Conservation (phyloP, 2,888 invertebrate genomes). For the Lampropteryx suffumata region DNA sequence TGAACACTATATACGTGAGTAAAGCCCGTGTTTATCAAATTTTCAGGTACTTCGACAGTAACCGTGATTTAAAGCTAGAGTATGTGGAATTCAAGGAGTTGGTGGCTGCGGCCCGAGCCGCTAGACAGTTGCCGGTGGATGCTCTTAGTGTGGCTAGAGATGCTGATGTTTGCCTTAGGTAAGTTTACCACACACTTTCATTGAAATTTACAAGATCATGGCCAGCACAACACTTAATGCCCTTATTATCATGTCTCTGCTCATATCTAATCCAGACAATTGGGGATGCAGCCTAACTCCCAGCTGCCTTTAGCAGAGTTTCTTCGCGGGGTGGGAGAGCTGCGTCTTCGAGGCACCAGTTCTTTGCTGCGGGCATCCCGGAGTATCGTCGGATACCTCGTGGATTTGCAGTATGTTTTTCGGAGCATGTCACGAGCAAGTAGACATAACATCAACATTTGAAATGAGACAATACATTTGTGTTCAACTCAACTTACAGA, state of each 20-base stretch:
- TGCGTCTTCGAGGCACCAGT: conserved; percentile 86
- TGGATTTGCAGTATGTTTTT: conserved; percentile 60
- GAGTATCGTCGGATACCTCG: conserved; percentile 55
- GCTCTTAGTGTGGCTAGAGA: conserved; percentile 80
- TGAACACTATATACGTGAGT: too few relatives aligned
- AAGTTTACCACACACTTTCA: background rate
- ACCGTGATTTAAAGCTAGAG: conserved; percentile 77
- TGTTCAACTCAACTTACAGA: conserved; percentile 37
- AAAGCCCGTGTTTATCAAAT: too few relatives aligned
- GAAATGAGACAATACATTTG: too few relatives aligned
- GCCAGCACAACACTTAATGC: too few relatives aligned
- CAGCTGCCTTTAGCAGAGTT: conserved; percentile 72
- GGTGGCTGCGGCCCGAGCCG: conserved; percentile 78
- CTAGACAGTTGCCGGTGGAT: conserved; percentile 79
- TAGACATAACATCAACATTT: too few relatives aligned
- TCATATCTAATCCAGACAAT: conserved; percentile 44
- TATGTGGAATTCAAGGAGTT: conserved; percentile 83
- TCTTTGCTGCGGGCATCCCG: conserved; percentile 83
- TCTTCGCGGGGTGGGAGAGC: conserved; percentile 84
- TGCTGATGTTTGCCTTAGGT: conserved; percentile 68
- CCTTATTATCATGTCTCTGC: background rate
- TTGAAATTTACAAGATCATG: background rate
- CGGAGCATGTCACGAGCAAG: too few relatives aligned
- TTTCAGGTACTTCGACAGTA: conserved; percentile 82
- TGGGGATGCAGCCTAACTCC: conserved; percentile 58